Base-by-base conservation (phyloP, 1,140 invertebrate species). In the Trachelipus rathkii region DNA sequence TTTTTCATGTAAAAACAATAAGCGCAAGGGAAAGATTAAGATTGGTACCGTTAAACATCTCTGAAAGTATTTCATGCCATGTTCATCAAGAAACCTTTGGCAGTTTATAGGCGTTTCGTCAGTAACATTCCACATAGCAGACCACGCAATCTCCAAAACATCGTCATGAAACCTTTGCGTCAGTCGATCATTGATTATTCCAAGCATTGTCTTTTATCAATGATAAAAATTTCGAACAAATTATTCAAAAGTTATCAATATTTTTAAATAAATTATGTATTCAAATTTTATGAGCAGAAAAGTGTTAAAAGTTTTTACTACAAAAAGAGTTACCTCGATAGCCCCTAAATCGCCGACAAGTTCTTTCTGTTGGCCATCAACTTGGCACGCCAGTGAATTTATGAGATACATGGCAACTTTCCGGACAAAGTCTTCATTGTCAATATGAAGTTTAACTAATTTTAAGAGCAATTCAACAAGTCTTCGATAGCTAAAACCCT, bases 51-150 rank as follows among this genome's bases (percentile, higher is more conserved):
- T 75, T 45, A 96, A 88, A 86, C 95, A 98, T 75, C 89, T 88
- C 0, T 95, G 86, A 84, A 97, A 98, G 77, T 92, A 89, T 75
- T 90, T 89, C 92, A 97, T 95, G 74, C 95, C 96, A 68, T 89
- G 87, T 73, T 90, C 89, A 82, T 94, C 90, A 46, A 97, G 87
- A 86, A 98, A 98, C 83, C 92, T 88, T 84, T 91, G 88, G 87
- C 95, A 97, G 87, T 98, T 98, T 77, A 91, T 88, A 33, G 95
- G 92, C 50, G 95, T 97, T 87, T 97, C 95, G 86, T 98, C 96
- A 69, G 96, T 99, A 69, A 98, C 95, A 87, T 99, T 98, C 93
- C 93, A 95, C 92, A 99, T 93, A 4, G 95, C 96, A 77, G 95
- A 97, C 97, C 97, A 99, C 8, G 95, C 94, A 15, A 97, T 94